These are phyloP conservation scores for Lutjanus erythropterus DNA, from an alignment of 2,113 vertebrate species.

Conservation along the genomic window DNA sequence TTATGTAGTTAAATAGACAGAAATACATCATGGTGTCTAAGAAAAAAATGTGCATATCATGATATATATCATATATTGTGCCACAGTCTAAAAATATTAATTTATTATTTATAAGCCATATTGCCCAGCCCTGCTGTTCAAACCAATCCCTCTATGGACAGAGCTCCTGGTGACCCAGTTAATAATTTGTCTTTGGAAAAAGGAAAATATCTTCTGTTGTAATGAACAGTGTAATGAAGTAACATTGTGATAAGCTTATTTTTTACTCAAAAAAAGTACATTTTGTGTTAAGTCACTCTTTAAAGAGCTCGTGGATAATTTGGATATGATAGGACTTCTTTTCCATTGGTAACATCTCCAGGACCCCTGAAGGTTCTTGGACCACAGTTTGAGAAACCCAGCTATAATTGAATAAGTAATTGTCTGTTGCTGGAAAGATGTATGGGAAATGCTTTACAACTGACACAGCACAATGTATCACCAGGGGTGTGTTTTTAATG, in stretches of 20 bases:
- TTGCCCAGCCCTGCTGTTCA: no score
- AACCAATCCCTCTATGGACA: no score
- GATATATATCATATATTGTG: no score
- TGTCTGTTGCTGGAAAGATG: slow-evolving; percentile 33
- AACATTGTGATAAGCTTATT: no score
- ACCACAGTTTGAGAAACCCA: slow-evolving; percentile 15
- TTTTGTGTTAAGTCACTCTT: not conserved
- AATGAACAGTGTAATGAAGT: not conserved
- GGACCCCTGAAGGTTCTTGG: not conserved
- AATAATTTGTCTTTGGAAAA: not conserved
- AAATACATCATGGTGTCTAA: no score
- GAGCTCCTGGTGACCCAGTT: not conserved
- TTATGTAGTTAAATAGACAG: no score
- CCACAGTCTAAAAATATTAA: no score
- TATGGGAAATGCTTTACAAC: slow-evolving; percentile 11
- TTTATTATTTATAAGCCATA: no score
- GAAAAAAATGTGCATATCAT: no score
- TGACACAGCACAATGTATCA: slow-evolving; percentile 38
- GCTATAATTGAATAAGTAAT: slow-evolving; percentile 15
- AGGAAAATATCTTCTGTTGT: not conserved
- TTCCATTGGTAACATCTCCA: not conserved
- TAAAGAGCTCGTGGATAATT: not conserved
- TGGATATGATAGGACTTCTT: not conserved
- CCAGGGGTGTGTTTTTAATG: slow-evolving; percentile 17
- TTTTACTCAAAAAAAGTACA: not conserved